Evolutionary conservation across 2,113 vertebrate genomes (phyloP), one percentile per base, ranked within the genome.

Genomic region (Camelus dromedarius): DNA sequence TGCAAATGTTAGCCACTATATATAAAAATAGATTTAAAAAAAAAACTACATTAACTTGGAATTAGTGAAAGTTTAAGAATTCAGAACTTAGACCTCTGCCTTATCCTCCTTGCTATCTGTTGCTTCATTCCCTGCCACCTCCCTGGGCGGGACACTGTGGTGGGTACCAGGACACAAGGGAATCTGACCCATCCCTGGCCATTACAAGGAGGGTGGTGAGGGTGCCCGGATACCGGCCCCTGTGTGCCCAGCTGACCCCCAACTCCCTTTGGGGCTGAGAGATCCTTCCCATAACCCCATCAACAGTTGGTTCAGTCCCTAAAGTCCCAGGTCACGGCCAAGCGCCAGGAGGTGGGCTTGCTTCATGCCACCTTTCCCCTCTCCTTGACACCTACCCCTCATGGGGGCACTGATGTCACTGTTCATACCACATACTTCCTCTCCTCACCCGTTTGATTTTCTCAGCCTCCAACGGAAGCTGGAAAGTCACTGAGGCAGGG

Each of bases 391-490:
- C 62, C 32, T 7, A 11, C 66, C 19, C 22, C 58, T 38, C 6
- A 3, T 0, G 26, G 2, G 35, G 81, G 28, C 13, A 2, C 56
- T 12, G 0, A 1, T 0, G n/a, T 50, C 26, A 4, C 80, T 19
- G 22, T 70, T 67, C 4, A 18, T 6, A 26, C 18, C 15, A 6
- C 0, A 0, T 11, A 3, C 32, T 24, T 16, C 69, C 60, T 58
- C 50, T 50, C 20, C 22, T n/a, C 28, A 8, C 4, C 11, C 20
- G 16, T 9, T 4, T 72, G 86, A 30, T 67, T 66, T n/a, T 8
- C 28, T 81, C 77, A 42, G 0, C 28, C 83, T 35, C 19, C 0
- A 1, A 19, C 24, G n/a, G 50, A 64, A n/a, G 64, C 0, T 24
- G 6, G 60, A 11, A 54, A 64, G 89, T 13, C 19, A 4, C 14